A percentile compares a stretch with the other conserved stretches of the same genome.
Evolutionary conservation across 2,113 vertebrate genomes (phyloP).

Genomic region (Podarcis raffonei): DNA sequence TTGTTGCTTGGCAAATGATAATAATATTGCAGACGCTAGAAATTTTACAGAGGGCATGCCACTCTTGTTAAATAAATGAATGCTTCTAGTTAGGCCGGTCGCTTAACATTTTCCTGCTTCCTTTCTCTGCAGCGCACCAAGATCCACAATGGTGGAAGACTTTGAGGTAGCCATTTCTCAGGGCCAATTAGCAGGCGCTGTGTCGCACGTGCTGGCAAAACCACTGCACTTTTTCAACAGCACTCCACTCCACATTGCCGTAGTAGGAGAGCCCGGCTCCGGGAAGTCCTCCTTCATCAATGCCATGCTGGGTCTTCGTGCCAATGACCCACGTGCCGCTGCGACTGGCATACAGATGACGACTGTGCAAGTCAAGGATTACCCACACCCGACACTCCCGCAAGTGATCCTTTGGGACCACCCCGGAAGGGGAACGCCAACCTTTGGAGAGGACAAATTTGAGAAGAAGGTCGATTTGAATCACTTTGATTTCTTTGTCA

Average conservation of each 20-base stretch:
- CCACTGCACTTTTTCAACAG: neutral
- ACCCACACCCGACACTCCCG: constrained; percentile 31
- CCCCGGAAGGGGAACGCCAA: constrained; percentile 45
- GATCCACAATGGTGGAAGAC: neutral
- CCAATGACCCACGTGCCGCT: constrained; percentile 38
- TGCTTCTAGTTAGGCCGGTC: too few relatives aligned
- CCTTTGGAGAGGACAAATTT: neutral
- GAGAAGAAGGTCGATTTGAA: constrained; percentile 21
- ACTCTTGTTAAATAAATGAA: too few relatives aligned
- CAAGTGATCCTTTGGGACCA: constrained; percentile 63
- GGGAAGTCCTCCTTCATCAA: constrained; percentile 65
- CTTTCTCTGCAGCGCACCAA: neutral
- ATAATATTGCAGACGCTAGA: too few relatives aligned
- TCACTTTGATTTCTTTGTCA: constrained; percentile 63
- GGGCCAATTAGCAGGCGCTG: neutral
- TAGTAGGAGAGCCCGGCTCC: constrained; percentile 20
- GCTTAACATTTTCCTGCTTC: neutral
- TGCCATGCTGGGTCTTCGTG: constrained; percentile 43
- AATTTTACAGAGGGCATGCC: too few relatives aligned
- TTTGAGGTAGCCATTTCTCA: neutral
- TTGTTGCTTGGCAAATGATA: too few relatives aligned
- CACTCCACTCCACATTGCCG: constrained; percentile 18
- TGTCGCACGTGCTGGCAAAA: neutral
- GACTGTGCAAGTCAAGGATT: constrained; percentile 35
- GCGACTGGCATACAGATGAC: constrained; percentile 19